A percentile compares a stretch with the other conserved stretches of the same genome.
These are phyloP conservation scores for Polymixis flavicincta DNA, from an alignment of 2,888 invertebrate genomes.

Conservation along the genomic window DNA sequence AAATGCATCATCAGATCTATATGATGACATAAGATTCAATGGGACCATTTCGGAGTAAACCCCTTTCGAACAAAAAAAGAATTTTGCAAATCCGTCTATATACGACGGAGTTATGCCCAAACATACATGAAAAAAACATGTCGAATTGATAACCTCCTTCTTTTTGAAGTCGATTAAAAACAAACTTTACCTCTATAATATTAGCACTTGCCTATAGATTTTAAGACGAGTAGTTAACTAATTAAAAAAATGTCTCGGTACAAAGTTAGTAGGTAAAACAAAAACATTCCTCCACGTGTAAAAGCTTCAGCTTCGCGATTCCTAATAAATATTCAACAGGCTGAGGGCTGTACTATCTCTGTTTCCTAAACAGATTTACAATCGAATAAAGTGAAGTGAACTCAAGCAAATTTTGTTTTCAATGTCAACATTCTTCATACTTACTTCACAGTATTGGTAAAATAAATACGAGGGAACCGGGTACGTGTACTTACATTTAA, in stretches of 20 bases:
- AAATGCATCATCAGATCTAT: too few species aligned
- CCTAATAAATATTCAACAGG: constrained; percentile 12
- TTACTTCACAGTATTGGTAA: constrained; percentile 17
- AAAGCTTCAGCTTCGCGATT: background rate
- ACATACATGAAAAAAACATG: too few species aligned
- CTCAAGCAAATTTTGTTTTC: constrained; percentile 1
- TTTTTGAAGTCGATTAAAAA: too few species aligned
- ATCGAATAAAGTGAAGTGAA: constrained; percentile 11
- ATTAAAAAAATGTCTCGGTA: background rate
- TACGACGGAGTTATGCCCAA: too few species aligned
- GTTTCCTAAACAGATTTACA: background rate
- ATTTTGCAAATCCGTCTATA: too few species aligned
- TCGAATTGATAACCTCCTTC: too few species aligned
- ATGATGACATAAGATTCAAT: too few species aligned
- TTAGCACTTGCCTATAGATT: too few species aligned
- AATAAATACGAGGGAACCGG: constrained; percentile 18
- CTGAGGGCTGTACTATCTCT: background rate
- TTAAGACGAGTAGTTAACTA: background rate
- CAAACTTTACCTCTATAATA: too few species aligned
- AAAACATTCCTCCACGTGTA: background rate
- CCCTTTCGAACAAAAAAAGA: too few species aligned
- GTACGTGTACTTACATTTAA: constrained; percentile 33
- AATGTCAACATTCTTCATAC: constrained; percentile 19
- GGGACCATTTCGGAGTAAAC: too few species aligned
- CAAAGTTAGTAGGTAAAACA: background rate